Evolutionary conservation across 2,797 vertebrate genomes (phyloP), one percentile per base, ranked within the genome.

Genomic region (Tachyglossus aculeatus): DNA sequence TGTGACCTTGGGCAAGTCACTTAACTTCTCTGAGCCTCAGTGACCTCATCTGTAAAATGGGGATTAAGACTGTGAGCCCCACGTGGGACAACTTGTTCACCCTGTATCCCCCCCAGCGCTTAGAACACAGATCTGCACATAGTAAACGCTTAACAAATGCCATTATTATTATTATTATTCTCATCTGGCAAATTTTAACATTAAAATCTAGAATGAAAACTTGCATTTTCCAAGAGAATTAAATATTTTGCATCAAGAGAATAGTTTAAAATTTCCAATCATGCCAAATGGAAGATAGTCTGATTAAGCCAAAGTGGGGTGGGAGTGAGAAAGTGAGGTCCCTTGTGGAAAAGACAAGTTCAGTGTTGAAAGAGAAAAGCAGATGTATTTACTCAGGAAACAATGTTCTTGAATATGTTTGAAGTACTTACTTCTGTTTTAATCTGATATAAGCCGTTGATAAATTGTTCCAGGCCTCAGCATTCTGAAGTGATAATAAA

Each of bases 401-500:
- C 1, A 56, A 13, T 53, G 38, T 53, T 39, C 53, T 78, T 69
- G 57, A 67, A 76, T 59, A 22, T 14, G 32, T 75, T 75, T 81
- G 7, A 76, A 64, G 38, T 66, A 95, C 98, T 96, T 92, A 98
- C 97, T 99, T 98, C 86, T 94, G 93, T 34, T 93, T 91, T 76
- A 99, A 91, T 86, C 95, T 95, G 85, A 99, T 98, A 89, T 97
- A 96, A 36, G 96, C 97, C 16, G 96, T 95, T 16, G 97, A 97
- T 51, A 99, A 95, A 90, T 99, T 99, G 92, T 95, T 99, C 97
- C 98, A 99, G 6, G 96, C 97, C 81, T 99, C 97, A 50, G 97
- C 94, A 63, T 99, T 99, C 98, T 99, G 87, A 68, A 91, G 86
- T 21, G 53, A 89, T 21, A 91, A 71, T 48, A 73, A 37, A 70